phyloP scores from a whole-genome alignment of 2,113 vertebrate genomes.

The Isurus oxyrinchus region DNA sequence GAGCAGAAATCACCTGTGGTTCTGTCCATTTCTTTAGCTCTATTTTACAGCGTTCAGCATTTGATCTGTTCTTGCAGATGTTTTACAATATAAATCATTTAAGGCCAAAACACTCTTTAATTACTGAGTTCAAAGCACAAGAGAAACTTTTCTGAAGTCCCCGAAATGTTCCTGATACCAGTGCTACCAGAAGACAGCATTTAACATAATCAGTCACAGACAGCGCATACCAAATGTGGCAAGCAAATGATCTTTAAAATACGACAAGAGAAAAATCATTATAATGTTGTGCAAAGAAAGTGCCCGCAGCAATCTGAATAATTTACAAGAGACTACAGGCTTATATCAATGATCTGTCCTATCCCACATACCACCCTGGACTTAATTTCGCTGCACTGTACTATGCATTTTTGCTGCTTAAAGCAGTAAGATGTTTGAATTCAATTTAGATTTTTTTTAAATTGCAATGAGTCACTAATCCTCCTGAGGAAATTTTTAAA shows the following conservation, averaged over 20 bases:
- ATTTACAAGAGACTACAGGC: conserved; percentile 18
- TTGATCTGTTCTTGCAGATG: conserved; percentile 11
- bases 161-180: conserved; percentile 4
- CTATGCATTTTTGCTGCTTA: neutral
- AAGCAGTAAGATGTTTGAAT: neutral
- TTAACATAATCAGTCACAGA: conserved; percentile 23
- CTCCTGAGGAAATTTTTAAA: neutral
- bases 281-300: conserved; percentile 23
- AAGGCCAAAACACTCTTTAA: conserved; percentile 5
- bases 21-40: neutral
- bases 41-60: conserved; percentile 15
- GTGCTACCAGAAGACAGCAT: neutral
- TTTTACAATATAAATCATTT: neutral
- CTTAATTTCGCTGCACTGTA: neutral
- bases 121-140: conserved; percentile 15
- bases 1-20: neutral
- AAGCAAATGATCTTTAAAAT: conserved; percentile 11
- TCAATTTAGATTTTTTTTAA: neutral
- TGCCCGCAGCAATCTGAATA: conserved; percentile 29
- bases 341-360: conserved; percentile 17
- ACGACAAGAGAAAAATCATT: conserved; percentile 26
- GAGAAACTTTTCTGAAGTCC: neutral
- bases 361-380: neutral
- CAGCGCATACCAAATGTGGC: neutral
- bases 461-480: neutral